Percentiles rank a stretch among this genome's conserved stretches.
Evolutionary conservation across 2,888 invertebrate genomes (phyloP).

Genomic region (Aporophyla lueneburgensis): DNA sequence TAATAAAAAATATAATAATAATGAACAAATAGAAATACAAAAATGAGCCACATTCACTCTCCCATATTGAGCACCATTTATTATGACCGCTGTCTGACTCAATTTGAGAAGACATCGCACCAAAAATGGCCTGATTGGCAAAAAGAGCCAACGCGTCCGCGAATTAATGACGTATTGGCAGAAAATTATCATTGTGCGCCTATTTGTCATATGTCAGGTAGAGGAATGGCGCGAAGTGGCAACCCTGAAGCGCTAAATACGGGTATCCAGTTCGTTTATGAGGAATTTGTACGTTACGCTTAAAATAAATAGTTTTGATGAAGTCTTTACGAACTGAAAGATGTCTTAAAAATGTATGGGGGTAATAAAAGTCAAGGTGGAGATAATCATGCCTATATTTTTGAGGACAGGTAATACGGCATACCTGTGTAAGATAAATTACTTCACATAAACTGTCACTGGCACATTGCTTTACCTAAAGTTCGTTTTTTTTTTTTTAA

Average conservation of each 20-base stretch:
- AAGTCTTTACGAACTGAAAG: slow-evolving; percentile 50
- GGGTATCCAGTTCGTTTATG: slow-evolving; percentile 50
- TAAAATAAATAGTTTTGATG: slow-evolving; percentile 44
- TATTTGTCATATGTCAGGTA: slow-evolving; percentile 58
- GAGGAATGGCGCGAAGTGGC: slow-evolving; percentile 44
- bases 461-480: neutral
- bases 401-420: slow-evolving; percentile 7
- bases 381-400: slow-evolving; percentile 23
- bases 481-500: too few species aligned
- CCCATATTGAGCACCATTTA: slow-evolving; percentile 42
- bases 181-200: slow-evolving; percentile 59
- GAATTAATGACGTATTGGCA: slow-evolving; percentile 57
- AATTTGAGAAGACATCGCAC: slow-evolving; percentile 51
- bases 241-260: slow-evolving; percentile 48
- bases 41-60: slow-evolving; percentile 17
- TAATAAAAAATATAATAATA: slow-evolving; percentile 29
- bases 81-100: slow-evolving; percentile 43
- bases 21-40: slow-evolving; percentile 34
- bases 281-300: slow-evolving; percentile 41
- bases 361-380: slow-evolving; percentile 31
- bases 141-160: slow-evolving; percentile 38
- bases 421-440: neutral
- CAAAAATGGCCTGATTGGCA: slow-evolving; percentile 56
- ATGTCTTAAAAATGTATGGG: slow-evolving; percentile 25
- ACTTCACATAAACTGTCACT: neutral